Conservation (phyloP, 2,888 invertebrate genomes). For the Heliconius aoede region DNA sequence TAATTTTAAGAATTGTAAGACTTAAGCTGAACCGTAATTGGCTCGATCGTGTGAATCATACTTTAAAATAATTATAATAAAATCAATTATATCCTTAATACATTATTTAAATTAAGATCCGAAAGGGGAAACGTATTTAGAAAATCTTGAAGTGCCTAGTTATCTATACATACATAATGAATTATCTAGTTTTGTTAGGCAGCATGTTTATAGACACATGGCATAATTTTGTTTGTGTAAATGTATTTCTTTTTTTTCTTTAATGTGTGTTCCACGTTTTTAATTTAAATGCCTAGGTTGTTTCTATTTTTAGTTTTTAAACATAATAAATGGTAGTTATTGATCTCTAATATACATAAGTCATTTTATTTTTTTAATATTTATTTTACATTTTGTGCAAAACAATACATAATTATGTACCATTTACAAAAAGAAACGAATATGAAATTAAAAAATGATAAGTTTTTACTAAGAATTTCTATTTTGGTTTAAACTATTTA, state of each 20-base stretch:
- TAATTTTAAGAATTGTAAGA: constrained; percentile 24
- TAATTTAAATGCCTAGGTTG: background rate
- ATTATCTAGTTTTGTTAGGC: constrained; percentile 23
- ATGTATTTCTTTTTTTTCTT: background rate
- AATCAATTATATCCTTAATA: constrained; percentile 13
- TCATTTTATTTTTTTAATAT: constrained; percentile 13
- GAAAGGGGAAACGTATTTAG: constrained; percentile 8
- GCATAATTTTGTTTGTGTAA: constrained; percentile 21
- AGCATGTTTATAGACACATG: constrained; percentile 23
- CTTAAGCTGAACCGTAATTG: background rate
- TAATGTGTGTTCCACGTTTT: constrained; percentile 6
- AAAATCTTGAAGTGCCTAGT: constrained; percentile 44
- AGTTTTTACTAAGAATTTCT: background rate
- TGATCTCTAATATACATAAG: constrained; percentile 35
- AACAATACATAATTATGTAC: background rate
- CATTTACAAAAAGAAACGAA: background rate
- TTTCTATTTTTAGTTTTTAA: constrained; percentile 19
- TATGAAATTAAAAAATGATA: background rate
- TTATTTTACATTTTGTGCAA: background rate
- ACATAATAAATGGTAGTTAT: constrained; percentile 19
- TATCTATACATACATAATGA: constrained; percentile 37
- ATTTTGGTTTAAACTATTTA: background rate
- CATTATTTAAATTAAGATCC: constrained; percentile 23
- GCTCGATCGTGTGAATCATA: constrained; percentile 5
- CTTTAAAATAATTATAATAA: background rate